These are phyloP conservation scores for Sycophaga agraensis DNA, from an alignment of 1,140 invertebrate species.

Conservation along the genomic window DNA sequence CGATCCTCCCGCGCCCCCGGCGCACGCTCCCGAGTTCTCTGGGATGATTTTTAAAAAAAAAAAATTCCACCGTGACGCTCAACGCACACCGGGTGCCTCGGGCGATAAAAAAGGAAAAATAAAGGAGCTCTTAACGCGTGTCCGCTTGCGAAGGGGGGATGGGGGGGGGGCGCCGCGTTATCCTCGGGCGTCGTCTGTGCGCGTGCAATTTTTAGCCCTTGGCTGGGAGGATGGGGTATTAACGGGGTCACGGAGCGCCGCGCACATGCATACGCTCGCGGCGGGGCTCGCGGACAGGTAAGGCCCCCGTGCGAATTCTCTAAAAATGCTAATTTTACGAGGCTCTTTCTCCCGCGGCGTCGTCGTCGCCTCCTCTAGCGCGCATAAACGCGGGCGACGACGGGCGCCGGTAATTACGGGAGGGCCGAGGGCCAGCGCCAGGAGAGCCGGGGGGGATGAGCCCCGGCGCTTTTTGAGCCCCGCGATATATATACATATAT, in stretches of 20 bases:
- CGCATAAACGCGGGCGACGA: neutral
- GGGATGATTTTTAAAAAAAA: neutral
- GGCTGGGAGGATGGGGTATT: neutral
- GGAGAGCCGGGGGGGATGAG: slow-evolving; percentile 9
- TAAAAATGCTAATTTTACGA: slow-evolving; percentile 24
- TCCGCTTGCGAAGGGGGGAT: too few species aligned
- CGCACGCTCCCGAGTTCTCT: too few species aligned
- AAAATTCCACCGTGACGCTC: neutral
- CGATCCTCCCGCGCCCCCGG: too few species aligned
- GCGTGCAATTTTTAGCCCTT: neutral
- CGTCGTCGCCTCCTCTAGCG: neutral
- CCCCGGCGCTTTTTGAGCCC: neutral
- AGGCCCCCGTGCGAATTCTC: neutral
- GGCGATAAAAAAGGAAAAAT: neutral
- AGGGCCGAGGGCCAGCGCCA: too few species aligned
- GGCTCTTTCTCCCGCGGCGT: neutral
- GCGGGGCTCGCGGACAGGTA: neutral
- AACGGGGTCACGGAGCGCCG: neutral
- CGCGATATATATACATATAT: too few species aligned
- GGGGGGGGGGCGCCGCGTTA: too few species aligned
- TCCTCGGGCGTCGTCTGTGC: too few species aligned
- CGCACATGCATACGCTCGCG: neutral
- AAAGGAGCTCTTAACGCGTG: too few species aligned
- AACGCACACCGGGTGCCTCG: neutral
- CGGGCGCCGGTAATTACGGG: slow-evolving; percentile 14